Conservation (phyloP, 2,113 vertebrate genomes). For the Menura novaehollandiae region DNA sequence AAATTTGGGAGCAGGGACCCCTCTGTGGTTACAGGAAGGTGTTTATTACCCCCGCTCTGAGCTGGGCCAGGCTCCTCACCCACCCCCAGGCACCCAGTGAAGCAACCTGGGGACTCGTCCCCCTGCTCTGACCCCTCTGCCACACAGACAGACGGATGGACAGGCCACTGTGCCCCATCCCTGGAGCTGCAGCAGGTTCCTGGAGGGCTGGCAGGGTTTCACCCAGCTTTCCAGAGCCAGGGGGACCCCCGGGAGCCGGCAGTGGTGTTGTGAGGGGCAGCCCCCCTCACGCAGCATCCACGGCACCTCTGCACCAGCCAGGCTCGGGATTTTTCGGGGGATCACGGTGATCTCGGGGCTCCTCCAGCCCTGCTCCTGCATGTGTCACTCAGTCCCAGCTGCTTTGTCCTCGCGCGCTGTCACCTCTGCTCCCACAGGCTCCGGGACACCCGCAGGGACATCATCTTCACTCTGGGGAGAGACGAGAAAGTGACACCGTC, state of each 20-base stretch:
- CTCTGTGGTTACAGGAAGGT: not conserved
- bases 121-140: accelerated
- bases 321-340: not conserved
- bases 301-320: not conserved
- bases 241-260: not conserved
- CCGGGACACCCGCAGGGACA: not conserved
- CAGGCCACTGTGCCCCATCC: not conserved
- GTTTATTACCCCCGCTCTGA: not conserved
- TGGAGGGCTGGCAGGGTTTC: not conserved
- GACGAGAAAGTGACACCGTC: not conserved
- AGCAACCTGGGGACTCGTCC: not conserved
- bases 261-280: accelerated
- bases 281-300: not conserved
- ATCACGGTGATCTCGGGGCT: accelerated
- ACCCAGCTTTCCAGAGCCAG: not conserved
- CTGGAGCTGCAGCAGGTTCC: not conserved
- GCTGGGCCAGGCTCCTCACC: not conserved
- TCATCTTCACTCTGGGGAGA: not conserved
- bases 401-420: accelerated
- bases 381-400: not conserved
- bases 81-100: not conserved
- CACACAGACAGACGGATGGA: not conserved
- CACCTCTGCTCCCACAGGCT: not conserved
- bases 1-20: not conserved
- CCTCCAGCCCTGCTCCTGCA: accelerated